A percentile compares a stretch with the other conserved stretches of the same genome.
phyloP scores from a whole-genome alignment of 2,113 vertebrate genomes.

The Hemicordylus capensis region DNA sequence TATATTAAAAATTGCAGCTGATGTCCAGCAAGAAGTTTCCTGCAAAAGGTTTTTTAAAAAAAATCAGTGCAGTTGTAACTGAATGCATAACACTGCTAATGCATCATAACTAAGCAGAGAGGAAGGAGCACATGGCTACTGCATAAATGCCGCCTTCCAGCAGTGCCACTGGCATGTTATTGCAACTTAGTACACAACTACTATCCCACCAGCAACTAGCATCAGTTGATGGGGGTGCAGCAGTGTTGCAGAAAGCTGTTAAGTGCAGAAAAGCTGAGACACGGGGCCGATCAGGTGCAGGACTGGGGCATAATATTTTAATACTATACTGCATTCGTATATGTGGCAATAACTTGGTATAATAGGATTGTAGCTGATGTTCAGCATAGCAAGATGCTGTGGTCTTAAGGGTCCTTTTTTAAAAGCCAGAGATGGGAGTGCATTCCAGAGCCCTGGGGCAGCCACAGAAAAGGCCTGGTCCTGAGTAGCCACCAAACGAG shows the following conservation, averaged over 20 bases:
- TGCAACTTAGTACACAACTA: background rate
- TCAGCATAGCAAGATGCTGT: background rate
- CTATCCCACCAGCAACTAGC: background rate
- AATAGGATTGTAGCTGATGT: background rate
- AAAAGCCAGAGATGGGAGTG: no score
- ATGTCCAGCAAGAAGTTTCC: slow-evolving; percentile 35
- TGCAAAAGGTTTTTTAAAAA: rapidly evolving
- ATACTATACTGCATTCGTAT: background rate
- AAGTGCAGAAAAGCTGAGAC: background rate
- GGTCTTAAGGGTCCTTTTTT: no score
- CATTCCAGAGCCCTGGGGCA: no score
- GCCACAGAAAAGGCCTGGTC: no score
- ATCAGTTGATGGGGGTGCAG: background rate
- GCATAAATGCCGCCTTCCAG: background rate
- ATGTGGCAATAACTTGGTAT: background rate
- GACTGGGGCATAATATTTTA: background rate
- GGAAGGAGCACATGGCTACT: background rate
- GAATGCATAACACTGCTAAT: background rate
- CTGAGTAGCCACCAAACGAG: no score
- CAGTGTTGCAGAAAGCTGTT: background rate
- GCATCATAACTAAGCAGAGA: background rate
- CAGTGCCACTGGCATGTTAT: no score
- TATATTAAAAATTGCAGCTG: rapidly evolving
- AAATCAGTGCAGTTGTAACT: background rate
- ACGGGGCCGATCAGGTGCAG: background rate